Percentiles rank a stretch among this genome's conserved stretches.
Evolutionary conservation across 2,888 invertebrate genomes (phyloP).

Genomic region (Chymomyza amoena): DNA sequence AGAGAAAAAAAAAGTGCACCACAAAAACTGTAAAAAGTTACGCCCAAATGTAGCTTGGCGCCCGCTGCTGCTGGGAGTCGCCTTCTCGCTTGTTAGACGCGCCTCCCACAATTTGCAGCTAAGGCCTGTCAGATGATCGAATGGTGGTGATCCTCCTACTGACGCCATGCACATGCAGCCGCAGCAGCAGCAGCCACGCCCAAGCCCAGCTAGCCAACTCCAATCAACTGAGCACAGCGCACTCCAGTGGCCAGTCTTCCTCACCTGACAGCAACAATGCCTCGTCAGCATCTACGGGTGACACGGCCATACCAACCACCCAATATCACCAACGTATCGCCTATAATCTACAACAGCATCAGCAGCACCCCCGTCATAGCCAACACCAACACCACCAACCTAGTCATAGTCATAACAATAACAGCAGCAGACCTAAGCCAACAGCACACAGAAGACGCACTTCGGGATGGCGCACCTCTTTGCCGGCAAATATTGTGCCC

Average conservation of each 20-base stretch:
- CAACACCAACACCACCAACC: slow-evolving; percentile 31
- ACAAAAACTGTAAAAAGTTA: background rate
- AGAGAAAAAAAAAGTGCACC: background rate
- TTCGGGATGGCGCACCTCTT: background rate
- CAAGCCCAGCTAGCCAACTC: slow-evolving; percentile 24
- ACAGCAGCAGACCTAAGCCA: slow-evolving; percentile 10
- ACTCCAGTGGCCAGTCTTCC: slow-evolving; percentile 1
- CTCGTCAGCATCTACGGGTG: slow-evolving; percentile 76
- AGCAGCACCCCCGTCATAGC: slow-evolving; percentile 8
- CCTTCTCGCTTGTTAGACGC: slow-evolving; percentile 25
- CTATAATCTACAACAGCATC: slow-evolving; percentile 19
- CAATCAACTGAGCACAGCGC: slow-evolving; percentile 7
- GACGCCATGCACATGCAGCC: slow-evolving; percentile 76
- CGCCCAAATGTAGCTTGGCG: slow-evolving; percentile 3
- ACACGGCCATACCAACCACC: slow-evolving; percentile 75
- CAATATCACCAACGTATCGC: slow-evolving; percentile 31
- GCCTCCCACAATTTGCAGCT: slow-evolving; percentile 36
- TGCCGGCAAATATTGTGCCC: slow-evolving; percentile 69
- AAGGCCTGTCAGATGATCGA: slow-evolving; percentile 77
- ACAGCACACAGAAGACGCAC: background rate
- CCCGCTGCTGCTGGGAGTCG: slow-evolving; percentile 3
- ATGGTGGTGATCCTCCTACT: slow-evolving; percentile 80
- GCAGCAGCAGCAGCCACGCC: slow-evolving; percentile 59
- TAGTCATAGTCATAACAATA: slow-evolving; percentile 64
- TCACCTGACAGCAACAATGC: slow-evolving; percentile 44